Base-by-base conservation (phyloP, 2,797 vertebrate species). In the Typhlichthys eigenmanni region DNA sequence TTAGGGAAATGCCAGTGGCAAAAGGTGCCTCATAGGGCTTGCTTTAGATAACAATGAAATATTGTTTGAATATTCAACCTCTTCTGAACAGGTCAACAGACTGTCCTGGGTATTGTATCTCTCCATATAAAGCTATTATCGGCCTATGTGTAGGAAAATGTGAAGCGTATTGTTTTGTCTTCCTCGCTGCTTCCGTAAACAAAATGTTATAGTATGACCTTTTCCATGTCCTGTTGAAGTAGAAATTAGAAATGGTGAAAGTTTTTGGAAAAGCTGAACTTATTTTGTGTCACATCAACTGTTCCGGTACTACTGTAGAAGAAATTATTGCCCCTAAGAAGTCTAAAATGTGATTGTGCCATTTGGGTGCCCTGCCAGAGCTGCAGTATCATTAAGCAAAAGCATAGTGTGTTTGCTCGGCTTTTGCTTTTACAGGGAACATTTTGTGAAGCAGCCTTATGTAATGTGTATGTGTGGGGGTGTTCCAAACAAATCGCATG, bases 231-330 rank as follows among this genome's bases (percentile, higher is more conserved):
- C 60, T 60, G 54, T 48, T 69, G 64, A 70, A 74, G 62, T 62
- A 50, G 45, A 87, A 81, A 82, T 63, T 62, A 50, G 47, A 87
- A 81, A 82, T 55, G 55, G 57, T 74, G 64, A 79, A 85, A 58
- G 60, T 80, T 79, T 76, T 70, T 69, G 43, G 62, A 78, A 83
- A 38, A 73, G 60, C 34, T 59, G 16, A 66, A 72, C 58, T 74
- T 68, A 34, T 83, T n/a, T 49, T 56, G 58, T 46, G 77, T 67
- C 60, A 74, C 14, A 58, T 51, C 62, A 56, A 45, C 10, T 52
- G 7, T 74, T 24, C 24, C 24, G 24, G 24, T 58, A 34, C 68
- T 1, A 9, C 50, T 68, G 43, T 9, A 12, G 38, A 71, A 62
- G 51, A 79, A 78, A 52, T 2, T 52, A 68, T 60, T 62, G n/a